A percentile compares a stretch with the other conserved stretches of the same genome.
These are phyloP conservation scores for Xylota segnis DNA, from an alignment of 2,888 invertebrate species.

Conservation along the genomic window DNA sequence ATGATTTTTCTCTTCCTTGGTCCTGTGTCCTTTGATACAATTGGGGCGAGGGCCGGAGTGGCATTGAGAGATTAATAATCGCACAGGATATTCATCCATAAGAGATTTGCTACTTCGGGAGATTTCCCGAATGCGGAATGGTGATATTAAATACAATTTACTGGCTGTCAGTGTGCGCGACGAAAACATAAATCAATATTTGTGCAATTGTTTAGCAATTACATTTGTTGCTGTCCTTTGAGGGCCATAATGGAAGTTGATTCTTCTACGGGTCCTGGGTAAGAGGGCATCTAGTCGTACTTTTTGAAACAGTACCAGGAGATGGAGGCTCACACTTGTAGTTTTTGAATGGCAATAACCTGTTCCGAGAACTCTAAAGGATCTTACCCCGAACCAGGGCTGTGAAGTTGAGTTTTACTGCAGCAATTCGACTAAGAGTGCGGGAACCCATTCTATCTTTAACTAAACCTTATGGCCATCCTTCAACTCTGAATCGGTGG, in stretches of 20 bases:
- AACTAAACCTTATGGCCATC: too few relatives aligned
- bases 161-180: slow-evolving; percentile 35
- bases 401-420: too few relatives aligned
- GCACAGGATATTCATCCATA: slow-evolving; percentile 54
- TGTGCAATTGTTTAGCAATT: slow-evolving; percentile 42
- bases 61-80: slow-evolving; percentile 63
- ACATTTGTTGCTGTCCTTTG: slow-evolving; percentile 5
- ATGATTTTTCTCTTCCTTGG: slow-evolving; percentile 47
- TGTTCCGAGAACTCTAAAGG: too few relatives aligned
- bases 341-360: too few relatives aligned
- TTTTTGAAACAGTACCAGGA: too few relatives aligned
- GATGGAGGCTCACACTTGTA: too few relatives aligned
- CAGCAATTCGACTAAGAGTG: too few relatives aligned
- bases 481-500: too few relatives aligned
- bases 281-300: too few relatives aligned
- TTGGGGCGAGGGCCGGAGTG: slow-evolving; percentile 16
- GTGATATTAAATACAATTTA: slow-evolving; percentile 58
- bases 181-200: slow-evolving; percentile 51
- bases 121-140: slow-evolving; percentile 32
- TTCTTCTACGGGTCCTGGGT: too few relatives aligned
- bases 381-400: too few relatives aligned
- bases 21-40: slow-evolving; percentile 31
- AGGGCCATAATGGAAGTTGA: not conserved
- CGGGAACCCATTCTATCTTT: too few relatives aligned
- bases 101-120: slow-evolving; percentile 12